Percentiles rank a stretch among this genome's conserved stretches.
Evolutionary conservation across 64 coral and sea anemone genomes (phyloP).

Genomic region (Montipora capricornis): DNA sequence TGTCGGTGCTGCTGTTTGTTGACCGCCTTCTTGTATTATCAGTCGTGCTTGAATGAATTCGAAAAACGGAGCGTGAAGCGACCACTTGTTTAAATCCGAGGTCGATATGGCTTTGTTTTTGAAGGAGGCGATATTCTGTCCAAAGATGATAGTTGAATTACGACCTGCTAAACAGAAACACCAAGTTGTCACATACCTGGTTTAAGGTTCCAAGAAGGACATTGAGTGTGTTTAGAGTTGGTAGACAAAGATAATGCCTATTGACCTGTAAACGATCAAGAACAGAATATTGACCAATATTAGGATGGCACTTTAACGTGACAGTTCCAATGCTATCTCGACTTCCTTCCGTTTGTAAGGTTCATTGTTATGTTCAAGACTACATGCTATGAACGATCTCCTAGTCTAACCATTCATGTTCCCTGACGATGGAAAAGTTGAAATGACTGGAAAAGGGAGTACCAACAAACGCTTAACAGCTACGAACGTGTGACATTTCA

Average conservation of each 20-base stretch:
- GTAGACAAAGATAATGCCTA: conserved; percentile 86
- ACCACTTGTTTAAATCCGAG: no score
- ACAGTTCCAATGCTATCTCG: neutral
- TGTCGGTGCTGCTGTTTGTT: no score
- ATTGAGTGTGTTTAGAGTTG: conserved; percentile 89
- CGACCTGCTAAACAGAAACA: neutral
- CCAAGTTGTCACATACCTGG: conserved; percentile 54
- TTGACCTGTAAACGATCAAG: conserved; percentile 75
- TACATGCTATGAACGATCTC: no score
- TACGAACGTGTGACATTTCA: no score
- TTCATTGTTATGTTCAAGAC: no score
- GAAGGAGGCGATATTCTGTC: neutral
- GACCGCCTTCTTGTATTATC: no score
- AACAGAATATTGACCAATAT: neutral
- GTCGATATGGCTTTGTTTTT: no score
- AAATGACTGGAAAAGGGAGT: neutral
- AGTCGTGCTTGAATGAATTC: no score
- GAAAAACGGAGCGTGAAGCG: no score
- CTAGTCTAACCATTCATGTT: no score
- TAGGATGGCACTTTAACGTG: neutral
- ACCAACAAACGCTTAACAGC: no score
- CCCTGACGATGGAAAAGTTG: neutral
- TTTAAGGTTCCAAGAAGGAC: conserved; percentile 95
- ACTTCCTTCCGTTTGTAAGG: neutral
- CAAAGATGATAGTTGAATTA: neutral